phyloP scores from a whole-genome alignment of 2,113 vertebrate genomes.

The Speoplatyrhinus poulsoni region DNA sequence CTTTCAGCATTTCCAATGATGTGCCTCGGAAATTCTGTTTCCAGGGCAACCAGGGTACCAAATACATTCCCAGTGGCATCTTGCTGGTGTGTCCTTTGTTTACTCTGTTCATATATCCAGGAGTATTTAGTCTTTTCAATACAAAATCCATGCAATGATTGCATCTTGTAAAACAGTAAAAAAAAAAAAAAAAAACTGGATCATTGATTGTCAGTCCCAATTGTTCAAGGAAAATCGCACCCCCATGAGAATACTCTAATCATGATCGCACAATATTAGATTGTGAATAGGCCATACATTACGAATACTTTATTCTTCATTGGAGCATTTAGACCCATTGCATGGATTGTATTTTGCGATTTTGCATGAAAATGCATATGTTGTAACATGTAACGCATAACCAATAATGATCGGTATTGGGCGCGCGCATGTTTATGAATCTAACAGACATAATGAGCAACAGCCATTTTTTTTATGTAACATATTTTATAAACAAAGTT shows the following conservation, averaged over 20 bases:
- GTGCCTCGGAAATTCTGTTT: conserved; percentile 80
- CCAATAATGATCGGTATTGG: conserved; percentile 18
- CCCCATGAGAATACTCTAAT: not conserved
- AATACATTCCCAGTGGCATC: conserved; percentile 69
- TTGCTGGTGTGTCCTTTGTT: conserved; percentile 70
- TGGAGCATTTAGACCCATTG: not conserved
- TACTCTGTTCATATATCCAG: conserved; percentile 60
- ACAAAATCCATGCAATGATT: conserved; percentile 9
- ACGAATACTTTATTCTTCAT: not conserved
- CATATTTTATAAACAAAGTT: conserved; percentile 10
- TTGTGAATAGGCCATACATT: not conserved
- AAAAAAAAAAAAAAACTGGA: too few relatives aligned
- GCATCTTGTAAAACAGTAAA: conserved; percentile 14
- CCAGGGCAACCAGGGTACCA: conserved; percentile 80
- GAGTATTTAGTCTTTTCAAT: conserved; percentile 39
- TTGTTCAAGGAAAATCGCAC: not conserved
- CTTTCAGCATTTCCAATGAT: conserved; percentile 76
- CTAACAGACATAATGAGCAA: not conserved
- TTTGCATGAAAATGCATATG: not conserved
- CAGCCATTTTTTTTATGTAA: conserved; percentile 26
- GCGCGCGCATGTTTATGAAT: conserved; percentile 36
- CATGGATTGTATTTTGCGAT: not conserved
- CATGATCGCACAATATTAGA: not conserved
- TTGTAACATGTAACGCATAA: not conserved
- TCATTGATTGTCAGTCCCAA: conserved; percentile 16